Percentiles rank a stretch among this genome's conserved stretches.
phyloP scores from a whole-genome alignment of 1,140 invertebrate genomes.

The roundworm (Caenorhabditis elegans) region WBcel235 BX284604.4:328001-328500 shows the following conservation, averaged over 20 bases:
- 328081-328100: slow-evolving; percentile 32
- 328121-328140: too few relatives aligned
- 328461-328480: slow-evolving; percentile 40
- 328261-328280: neutral
- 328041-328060: slow-evolving; percentile 20
- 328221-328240: neutral
- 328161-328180: neutral
- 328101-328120: slow-evolving; percentile 15
- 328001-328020: neutral
- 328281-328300: neutral
- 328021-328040: neutral
- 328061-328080: slow-evolving; percentile 1
- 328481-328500: slow-evolving; percentile 12
- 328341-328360: neutral
- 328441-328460: slow-evolving; percentile 36
- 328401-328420: slow-evolving; percentile 31
- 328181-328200: neutral
- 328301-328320: slow-evolving; percentile 34
- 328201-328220: neutral
- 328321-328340: slow-evolving; percentile 15
- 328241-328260: slow-evolving; percentile 15
- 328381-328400: neutral
- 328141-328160: neutral
- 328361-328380: too few relatives aligned
- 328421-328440: slow-evolving; percentile 34